These are phyloP conservation scores for Drosophila niveifrons DNA, from an alignment of 2,888 invertebrate species.

Conservation along the genomic window DNA sequence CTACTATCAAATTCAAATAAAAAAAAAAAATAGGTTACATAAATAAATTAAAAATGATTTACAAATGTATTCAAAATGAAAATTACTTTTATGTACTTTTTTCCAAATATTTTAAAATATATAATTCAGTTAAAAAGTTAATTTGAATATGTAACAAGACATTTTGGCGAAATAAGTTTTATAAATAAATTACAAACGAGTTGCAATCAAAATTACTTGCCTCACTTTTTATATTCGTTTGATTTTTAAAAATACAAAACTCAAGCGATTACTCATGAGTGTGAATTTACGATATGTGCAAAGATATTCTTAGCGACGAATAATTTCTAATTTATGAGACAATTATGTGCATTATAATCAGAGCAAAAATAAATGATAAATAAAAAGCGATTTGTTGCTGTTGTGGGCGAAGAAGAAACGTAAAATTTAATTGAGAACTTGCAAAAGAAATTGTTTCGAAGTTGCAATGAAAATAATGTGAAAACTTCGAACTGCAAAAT, in stretches of 20 bases:
- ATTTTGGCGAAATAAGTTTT: too few species aligned
- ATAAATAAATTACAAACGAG: background rate
- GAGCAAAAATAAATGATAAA: background rate
- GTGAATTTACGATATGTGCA: background rate
- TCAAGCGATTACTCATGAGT: background rate
- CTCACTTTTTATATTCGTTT: background rate
- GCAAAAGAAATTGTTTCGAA: background rate
- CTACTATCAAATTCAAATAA: too few species aligned
- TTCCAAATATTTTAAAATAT: too few species aligned
- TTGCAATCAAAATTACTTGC: background rate
- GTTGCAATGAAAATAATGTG: background rate
- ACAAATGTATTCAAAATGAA: too few species aligned
- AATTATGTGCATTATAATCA: background rate
- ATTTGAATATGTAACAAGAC: too few species aligned
- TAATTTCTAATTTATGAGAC: slow-evolving; percentile 1
- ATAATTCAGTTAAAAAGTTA: too few species aligned
- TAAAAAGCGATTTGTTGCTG: background rate
- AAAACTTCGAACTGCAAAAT: background rate
- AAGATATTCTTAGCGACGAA: background rate
- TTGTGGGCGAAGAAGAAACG: background rate
- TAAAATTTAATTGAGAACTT: too few species aligned
- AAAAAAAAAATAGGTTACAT: too few species aligned
- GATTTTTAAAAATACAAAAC: background rate
- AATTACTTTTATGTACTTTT: too few species aligned
- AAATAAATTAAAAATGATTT: too few species aligned